These are phyloP conservation scores for Sthenelais limicola DNA, from an alignment of 2,888 invertebrate species.

Conservation along the genomic window DNA sequence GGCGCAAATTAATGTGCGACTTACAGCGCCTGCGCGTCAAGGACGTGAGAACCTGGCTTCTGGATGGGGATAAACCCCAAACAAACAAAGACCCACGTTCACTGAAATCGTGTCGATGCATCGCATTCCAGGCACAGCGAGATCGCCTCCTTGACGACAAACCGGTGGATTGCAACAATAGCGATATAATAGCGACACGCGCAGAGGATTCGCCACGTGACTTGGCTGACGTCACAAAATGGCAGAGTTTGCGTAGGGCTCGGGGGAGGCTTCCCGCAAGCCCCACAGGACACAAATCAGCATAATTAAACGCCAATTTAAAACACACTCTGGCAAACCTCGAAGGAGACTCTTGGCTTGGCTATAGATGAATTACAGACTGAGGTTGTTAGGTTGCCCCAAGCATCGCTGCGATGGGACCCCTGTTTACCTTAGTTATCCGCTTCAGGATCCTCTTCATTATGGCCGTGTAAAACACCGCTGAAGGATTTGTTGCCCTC, in stretches of 20 bases:
- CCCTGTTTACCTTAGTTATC: constrained; percentile 19
- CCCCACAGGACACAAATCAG: constrained; percentile 6
- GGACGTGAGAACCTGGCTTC: constrained; percentile 31
- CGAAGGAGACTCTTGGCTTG: not conserved
- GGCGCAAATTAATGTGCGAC: constrained; percentile 33
- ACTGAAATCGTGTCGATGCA: constrained; percentile 16
- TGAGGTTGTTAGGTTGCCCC: not conserved
- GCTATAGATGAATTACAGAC: constrained; percentile 28
- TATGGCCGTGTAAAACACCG: too few relatives aligned
- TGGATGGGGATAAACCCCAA: constrained; percentile 38
- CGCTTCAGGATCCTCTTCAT: too few relatives aligned
- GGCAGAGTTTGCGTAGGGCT: not conserved
- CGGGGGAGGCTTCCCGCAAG: constrained; percentile 27
- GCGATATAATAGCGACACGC: constrained; percentile 17
- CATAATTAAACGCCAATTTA: constrained; percentile 37
- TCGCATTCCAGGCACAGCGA: constrained; percentile 28
- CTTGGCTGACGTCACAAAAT: constrained; percentile 34
- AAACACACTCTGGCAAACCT: constrained; percentile 30
- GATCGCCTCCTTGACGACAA: constrained; percentile 10
- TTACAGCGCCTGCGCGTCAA: constrained; percentile 1
- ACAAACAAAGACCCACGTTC: constrained; percentile 25
- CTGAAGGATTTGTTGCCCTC: too few relatives aligned
- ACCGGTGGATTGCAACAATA: constrained; percentile 17
- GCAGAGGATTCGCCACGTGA: constrained; percentile 32
- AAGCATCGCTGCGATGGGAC: not conserved